Conservation (phyloP, 2,888 invertebrate species). For the Sphaerophoria rueppellii region DNA sequence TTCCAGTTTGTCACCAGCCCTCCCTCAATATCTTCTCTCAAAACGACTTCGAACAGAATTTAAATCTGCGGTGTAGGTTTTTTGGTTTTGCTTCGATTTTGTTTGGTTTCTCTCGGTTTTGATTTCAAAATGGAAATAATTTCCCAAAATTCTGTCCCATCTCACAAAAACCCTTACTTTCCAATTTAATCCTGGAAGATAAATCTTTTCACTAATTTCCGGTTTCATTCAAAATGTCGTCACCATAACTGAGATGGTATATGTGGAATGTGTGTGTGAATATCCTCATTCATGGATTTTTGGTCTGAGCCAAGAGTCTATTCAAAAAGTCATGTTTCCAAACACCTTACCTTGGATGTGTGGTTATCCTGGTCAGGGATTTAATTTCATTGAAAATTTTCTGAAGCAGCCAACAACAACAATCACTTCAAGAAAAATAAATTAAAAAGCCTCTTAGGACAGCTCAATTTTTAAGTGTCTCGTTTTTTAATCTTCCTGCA, state of each 20-base stretch:
- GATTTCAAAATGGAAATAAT: constrained; percentile 28
- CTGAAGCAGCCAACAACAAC: constrained; percentile 3
- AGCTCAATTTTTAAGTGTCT: constrained; percentile 22
- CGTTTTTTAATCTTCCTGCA: neutral
- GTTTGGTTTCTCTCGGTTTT: constrained; percentile 3
- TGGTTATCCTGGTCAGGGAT: constrained; percentile 13
- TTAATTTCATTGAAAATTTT: constrained; percentile 33
- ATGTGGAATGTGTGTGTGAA: neutral
- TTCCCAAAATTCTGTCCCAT: constrained; percentile 14
- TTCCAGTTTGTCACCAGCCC: too few species aligned
- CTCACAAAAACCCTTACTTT: constrained; percentile 2
- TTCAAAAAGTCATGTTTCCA: constrained; percentile 15
- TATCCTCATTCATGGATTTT: constrained; percentile 10
- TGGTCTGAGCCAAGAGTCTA: constrained; percentile 12
- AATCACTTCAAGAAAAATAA: neutral
- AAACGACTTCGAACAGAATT: constrained; percentile 32
- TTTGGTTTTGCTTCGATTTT: constrained; percentile 25
- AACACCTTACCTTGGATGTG: neutral
- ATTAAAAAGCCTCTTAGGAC: constrained; percentile 23
- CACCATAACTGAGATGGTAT: neutral
- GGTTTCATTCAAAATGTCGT: constrained; percentile 53
- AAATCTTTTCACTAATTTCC: constrained; percentile 68
- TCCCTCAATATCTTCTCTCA: too few species aligned
- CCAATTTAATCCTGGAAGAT: constrained; percentile 37
- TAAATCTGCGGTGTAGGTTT: constrained; percentile 58